Conservation (phyloP, 2,113 vertebrate species). For the Pica pica region DNA sequence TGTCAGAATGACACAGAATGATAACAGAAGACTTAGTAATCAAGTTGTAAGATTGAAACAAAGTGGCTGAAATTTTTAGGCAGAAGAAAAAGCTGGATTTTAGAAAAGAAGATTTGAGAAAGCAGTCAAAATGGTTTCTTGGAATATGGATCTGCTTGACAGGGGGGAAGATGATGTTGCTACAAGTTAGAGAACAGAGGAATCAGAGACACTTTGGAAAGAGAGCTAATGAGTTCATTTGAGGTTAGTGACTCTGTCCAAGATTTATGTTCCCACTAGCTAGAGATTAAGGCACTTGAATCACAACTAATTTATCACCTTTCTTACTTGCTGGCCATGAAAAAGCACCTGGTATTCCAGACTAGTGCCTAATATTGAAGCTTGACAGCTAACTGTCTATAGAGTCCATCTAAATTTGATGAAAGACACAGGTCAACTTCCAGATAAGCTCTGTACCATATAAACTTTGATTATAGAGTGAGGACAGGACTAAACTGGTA, state of each 20-base stretch:
- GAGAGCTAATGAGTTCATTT: conserved; percentile 8
- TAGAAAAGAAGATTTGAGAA: not conserved
- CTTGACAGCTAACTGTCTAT: not conserved
- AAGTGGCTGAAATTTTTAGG: not conserved
- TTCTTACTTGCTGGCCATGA: not conserved
- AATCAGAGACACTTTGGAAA: not conserved
- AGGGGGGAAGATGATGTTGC: not conserved
- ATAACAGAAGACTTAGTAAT: not conserved
- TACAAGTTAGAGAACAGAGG: not conserved
- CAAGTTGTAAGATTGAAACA: not conserved
- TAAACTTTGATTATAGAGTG: not conserved
- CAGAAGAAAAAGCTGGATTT: not conserved
- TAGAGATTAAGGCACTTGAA: conserved; percentile 53
- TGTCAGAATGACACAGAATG: not conserved
- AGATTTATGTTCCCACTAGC: not conserved
- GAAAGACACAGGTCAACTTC: not conserved
- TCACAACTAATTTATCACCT: conserved; percentile 30
- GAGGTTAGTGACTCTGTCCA: not conserved
- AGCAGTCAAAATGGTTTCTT: not conserved
- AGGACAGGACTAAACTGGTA: not conserved
- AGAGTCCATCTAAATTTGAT: not conserved
- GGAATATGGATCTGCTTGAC: not conserved
- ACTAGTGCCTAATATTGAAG: not conserved
- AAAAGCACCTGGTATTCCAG: not conserved
- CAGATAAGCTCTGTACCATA: conserved; percentile 9